Evolutionary conservation across 2,797 vertebrate genomes (phyloP), one percentile per base, ranked within the genome.

Genomic region (Siniperca obscura): DNA sequence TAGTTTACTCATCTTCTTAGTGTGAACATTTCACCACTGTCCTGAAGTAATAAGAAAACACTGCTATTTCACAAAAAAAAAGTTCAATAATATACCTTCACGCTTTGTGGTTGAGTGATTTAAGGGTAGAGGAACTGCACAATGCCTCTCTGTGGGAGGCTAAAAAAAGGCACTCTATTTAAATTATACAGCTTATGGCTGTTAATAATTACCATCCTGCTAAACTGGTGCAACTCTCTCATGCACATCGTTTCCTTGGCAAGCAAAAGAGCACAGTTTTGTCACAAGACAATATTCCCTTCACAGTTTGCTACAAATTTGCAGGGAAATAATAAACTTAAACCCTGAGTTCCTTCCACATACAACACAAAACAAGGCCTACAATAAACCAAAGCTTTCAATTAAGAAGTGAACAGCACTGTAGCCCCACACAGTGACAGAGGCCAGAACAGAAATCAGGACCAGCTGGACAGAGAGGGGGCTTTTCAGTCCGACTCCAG

Each of bases 371-470:
- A 78, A 81, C 50, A 19, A 60, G 74, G 14, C 56, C 25, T 2
- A 30, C 68, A 78, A 76, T 75, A 73, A 79, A 82, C 44, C 71
- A 81, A 71, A 78, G 67, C 77, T 81, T 81, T 86, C 75, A 86
- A 82, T 90, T 85, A 85, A 57, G 70, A 69, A 79, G 77, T 48
- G 83, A 80, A 69, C 75, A 68, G 67, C 64, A 34, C 73, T 75
- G 56, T n/a, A 64, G 74, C 48, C 59, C 30, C 70, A 74, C 95
- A 96, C 80, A 78, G 72, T 90, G 86, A 91, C 89, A 91, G 64
- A 93, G 86, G 94, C 96, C 96, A 97, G 96, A 96, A 94, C 96
- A 94, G 96, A 96, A 96, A 96, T 93, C 95, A 96, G 95, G 95
- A 96, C 95, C 96, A 97, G 97, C 96, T 97, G 97, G 96, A 96